phyloP scores from a whole-genome alignment of 2,888 invertebrate genomes.

The Melikaiella ostensackeni region DNA sequence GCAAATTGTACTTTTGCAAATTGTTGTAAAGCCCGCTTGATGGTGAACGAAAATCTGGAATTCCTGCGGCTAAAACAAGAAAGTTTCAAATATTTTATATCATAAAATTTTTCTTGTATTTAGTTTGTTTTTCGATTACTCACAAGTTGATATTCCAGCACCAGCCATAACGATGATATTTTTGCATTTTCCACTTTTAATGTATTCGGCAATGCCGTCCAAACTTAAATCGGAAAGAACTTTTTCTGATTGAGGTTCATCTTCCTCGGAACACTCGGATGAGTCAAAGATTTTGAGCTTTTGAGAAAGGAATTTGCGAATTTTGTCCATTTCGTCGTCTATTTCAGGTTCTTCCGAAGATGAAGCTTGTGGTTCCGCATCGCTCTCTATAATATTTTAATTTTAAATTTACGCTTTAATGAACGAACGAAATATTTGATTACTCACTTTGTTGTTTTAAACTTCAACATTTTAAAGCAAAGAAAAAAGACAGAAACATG shows the following conservation, averaged over 20 bases:
- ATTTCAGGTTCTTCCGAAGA: slow-evolving; percentile 55
- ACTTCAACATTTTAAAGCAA: too few species aligned
- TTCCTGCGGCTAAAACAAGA: slow-evolving; percentile 87
- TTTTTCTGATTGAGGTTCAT: slow-evolving; percentile 67
- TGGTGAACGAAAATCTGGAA: slow-evolving; percentile 97
- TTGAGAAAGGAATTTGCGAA: slow-evolving; percentile 83
- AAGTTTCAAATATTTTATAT: neutral
- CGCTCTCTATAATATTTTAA: neutral
- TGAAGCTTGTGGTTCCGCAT: slow-evolving; percentile 41
- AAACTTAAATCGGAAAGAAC: slow-evolving; percentile 85
- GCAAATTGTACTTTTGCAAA: slow-evolving; percentile 92
- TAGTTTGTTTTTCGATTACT: slow-evolving; percentile 72
- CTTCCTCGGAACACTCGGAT: slow-evolving; percentile 67
- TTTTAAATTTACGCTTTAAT: too few species aligned
- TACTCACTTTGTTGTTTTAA: neutral
- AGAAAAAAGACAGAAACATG: neutral
- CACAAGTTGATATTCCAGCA: slow-evolving; percentile 97
- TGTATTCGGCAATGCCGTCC: slow-evolving; percentile 88
- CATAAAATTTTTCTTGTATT: slow-evolving; percentile 21
- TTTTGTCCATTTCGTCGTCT: slow-evolving; percentile 81
- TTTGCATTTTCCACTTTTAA: slow-evolving; percentile 86
- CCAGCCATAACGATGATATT: slow-evolving; percentile 96
- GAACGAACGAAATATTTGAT: too few species aligned
- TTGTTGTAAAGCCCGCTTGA: slow-evolving; percentile 95
- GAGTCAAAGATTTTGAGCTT: slow-evolving; percentile 82